Evolutionary conservation across 2,888 invertebrate species (phyloP).

Genomic region (Dryomyza anilis): DNA sequence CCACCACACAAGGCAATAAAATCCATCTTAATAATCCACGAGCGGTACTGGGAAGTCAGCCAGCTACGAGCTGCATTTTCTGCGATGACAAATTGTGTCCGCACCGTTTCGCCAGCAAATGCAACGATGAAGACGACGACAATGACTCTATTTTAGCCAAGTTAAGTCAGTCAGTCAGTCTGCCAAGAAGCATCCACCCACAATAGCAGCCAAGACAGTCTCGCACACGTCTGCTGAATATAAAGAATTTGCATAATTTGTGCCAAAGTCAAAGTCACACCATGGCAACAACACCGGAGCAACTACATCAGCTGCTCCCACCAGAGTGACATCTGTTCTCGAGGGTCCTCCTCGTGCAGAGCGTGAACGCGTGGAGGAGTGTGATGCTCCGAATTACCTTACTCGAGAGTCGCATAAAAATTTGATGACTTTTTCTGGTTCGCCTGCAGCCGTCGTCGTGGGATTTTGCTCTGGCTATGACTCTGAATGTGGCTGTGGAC

Average conservation of each 20-base stretch:
- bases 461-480: background rate
- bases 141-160: constrained; percentile 40
- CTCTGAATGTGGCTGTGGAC: background rate
- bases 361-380: background rate
- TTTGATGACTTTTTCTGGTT: constrained; percentile 1
- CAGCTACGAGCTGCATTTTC: constrained; percentile 4
- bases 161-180: background rate
- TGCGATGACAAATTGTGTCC: constrained; percentile 33
- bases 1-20: background rate
- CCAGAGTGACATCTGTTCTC: background rate
- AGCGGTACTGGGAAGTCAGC: background rate
- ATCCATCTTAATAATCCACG: background rate
- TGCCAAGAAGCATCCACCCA: constrained; percentile 12
- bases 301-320: background rate
- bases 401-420: background rate
- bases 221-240: constrained; percentile 27
- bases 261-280: constrained; percentile 39
- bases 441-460: background rate
- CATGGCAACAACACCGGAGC: constrained; percentile 4
- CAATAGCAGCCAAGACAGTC: background rate
- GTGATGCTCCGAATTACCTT: background rate
- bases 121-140: constrained; percentile 30
- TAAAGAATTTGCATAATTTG: constrained; percentile 42
- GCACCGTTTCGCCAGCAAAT: constrained; percentile 9
- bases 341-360: background rate